Percentiles rank a stretch among this genome's conserved stretches.
These are phyloP conservation scores for Gadus macrocephalus DNA, from an alignment of 2,113 vertebrate genomes.

Conservation along the genomic window DNA sequence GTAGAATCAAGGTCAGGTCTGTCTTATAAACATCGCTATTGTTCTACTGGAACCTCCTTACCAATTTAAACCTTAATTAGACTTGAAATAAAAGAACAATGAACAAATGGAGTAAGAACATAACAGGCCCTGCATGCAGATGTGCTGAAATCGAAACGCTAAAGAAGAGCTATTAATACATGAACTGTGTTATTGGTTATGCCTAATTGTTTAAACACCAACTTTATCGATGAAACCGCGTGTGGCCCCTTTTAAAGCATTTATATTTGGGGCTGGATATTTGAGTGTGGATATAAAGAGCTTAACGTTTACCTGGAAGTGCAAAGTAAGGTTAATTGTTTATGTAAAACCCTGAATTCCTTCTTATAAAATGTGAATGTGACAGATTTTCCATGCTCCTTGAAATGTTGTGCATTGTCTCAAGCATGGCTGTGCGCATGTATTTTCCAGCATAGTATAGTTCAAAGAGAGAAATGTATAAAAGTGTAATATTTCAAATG, in stretches of 20 bases:
- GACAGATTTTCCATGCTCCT: no score
- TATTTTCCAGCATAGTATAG: no score
- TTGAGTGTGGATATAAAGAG: constrained; percentile 9
- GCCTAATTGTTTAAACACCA: constrained; percentile 28
- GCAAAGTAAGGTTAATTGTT: constrained; percentile 19
- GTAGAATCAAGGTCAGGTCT: no score
- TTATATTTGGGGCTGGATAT: constrained; percentile 9
- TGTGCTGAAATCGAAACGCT: neutral
- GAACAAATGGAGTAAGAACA: neutral
- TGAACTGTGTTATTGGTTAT: constrained; percentile 52
- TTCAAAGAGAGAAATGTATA: no score
- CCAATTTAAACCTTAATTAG: neutral
- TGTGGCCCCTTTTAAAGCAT: neutral
- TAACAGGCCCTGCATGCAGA: neutral
- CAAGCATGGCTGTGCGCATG: no score
- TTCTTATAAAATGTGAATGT: no score
- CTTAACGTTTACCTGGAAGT: constrained; percentile 6
- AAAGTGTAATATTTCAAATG: no score
- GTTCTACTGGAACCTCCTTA: no score
- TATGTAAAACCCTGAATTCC: constrained; percentile 11
- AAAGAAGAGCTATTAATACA: constrained; percentile 53
- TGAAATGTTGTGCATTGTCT: no score
- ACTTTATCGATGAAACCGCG: neutral
- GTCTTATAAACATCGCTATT: no score
- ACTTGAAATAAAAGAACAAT: neutral